These are phyloP conservation scores for Castor canadensis DNA, from an alignment of 2,113 vertebrate genomes.

Conservation along the genomic window DNA sequence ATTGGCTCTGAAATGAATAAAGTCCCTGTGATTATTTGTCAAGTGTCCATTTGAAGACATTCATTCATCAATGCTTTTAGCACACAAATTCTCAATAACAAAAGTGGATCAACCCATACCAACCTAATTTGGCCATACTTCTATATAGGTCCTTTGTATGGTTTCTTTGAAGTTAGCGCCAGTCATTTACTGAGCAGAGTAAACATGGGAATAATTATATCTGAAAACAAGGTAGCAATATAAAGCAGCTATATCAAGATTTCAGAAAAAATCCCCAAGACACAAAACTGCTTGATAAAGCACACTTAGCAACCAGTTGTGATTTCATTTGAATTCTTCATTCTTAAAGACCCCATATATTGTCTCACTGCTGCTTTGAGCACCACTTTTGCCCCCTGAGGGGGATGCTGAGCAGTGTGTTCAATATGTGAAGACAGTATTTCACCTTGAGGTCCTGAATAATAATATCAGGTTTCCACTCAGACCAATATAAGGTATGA, in stretches of 20 bases:
- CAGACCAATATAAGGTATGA: background rate
- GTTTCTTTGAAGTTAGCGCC: background rate
- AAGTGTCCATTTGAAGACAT: conserved; percentile 15
- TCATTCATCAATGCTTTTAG: background rate
- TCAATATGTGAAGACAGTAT: background rate
- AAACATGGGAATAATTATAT: background rate
- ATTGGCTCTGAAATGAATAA: conserved; percentile 28
- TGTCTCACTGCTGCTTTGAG: background rate
- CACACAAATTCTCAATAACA: conserved; percentile 20
- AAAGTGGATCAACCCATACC: background rate
- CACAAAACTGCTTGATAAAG: background rate
- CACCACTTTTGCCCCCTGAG: background rate
- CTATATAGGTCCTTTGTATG: background rate
- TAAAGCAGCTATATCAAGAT: background rate
- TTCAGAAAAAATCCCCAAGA: background rate
- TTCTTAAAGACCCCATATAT: background rate
- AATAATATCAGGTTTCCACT: background rate
- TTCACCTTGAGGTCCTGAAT: background rate
- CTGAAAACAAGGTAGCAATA: background rate
- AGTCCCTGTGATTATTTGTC: conserved; percentile 14
- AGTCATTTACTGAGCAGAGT: background rate
- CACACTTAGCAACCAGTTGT: background rate
- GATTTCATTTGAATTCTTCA: background rate
- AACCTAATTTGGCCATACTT: background rate
- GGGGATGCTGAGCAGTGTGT: background rate